Evolutionary conservation across 2,888 invertebrate species (phyloP).

Genomic region (Drosophila affinis): DNA sequence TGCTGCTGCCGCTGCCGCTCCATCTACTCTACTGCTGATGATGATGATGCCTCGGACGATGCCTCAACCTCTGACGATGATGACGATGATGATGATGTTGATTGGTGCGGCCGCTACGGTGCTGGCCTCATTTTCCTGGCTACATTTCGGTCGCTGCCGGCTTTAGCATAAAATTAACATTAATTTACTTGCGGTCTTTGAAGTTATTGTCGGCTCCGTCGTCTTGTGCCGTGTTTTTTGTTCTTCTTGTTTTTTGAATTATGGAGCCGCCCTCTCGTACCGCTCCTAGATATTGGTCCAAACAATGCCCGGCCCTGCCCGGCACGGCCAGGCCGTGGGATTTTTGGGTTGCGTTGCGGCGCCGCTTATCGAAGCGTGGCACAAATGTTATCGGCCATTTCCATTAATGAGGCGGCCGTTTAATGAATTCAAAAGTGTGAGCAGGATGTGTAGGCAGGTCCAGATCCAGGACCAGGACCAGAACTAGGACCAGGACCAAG

Average conservation of each 20-base stretch:
- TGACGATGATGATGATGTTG: conserved; percentile 36
- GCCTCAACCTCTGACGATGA: conserved; percentile 4
- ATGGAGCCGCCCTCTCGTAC: conserved; percentile 60
- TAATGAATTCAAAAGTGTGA: conserved; percentile 76
- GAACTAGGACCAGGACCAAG: conserved; percentile 2
- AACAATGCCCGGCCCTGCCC: conserved; percentile 45
- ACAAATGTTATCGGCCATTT: conserved; percentile 79
- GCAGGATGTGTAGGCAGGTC: conserved; percentile 24
- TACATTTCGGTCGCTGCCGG: conserved; percentile 63
- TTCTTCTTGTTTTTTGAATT: conserved; percentile 74
- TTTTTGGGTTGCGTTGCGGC: conserved; percentile 26
- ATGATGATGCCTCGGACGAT: conserved; percentile 1
- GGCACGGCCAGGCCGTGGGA: conserved; percentile 15
- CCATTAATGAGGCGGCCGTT: conserved; percentile 78
- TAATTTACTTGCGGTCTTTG: conserved; percentile 80
- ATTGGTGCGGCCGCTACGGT: conserved; percentile 41
- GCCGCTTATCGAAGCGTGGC: conserved; percentile 76
- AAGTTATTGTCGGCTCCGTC: conserved; percentile 69
- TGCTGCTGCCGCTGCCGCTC: neutral
- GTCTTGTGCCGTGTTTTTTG: conserved; percentile 52
- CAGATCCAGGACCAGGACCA: conserved; percentile 9
- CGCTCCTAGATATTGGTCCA: conserved; percentile 61
- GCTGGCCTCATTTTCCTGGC: conserved; percentile 61
- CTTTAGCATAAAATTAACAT: conserved; percentile 79
- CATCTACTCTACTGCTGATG: neutral